These are phyloP conservation scores for Antigone vipio DNA, from an alignment of 2,113 vertebrate genomes.

Conservation along the genomic window DNA sequence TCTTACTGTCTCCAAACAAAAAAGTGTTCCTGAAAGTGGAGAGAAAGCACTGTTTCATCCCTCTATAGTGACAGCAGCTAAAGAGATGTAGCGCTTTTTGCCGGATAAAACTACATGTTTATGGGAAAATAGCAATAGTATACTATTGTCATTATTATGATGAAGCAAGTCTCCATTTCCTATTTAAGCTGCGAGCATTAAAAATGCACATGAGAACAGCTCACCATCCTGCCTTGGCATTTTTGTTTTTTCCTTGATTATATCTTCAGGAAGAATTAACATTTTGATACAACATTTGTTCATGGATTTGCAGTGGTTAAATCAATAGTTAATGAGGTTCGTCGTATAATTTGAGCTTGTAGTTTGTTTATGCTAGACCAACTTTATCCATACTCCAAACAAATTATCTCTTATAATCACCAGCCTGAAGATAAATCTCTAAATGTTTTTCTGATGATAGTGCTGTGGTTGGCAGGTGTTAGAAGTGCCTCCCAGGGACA, in stretches of 20 bases:
- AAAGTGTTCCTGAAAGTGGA: not conserved
- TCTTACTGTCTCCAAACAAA: not conserved
- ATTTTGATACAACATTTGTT: conserved; percentile 57
- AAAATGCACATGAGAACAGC: not conserved
- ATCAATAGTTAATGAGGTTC: conserved; percentile 95
- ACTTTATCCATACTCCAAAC: conserved; percentile 97
- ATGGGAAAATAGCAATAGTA: not conserved
- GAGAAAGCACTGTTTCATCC: not conserved
- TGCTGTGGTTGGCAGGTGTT: conserved; percentile 98
- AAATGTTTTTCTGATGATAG: conserved; percentile 99
- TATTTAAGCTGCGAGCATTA: not conserved
- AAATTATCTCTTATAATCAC: conserved; percentile 99
- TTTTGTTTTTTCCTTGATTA: not conserved
- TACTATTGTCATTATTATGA: not conserved
- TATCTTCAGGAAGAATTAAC: conserved; percentile 38
- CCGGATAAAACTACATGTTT: not conserved
- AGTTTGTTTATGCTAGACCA: conserved; percentile 99
- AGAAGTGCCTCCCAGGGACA: conserved; percentile 98
- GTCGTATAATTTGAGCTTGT: conserved; percentile 89
- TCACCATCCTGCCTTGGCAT: not conserved
- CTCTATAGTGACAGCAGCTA: not conserved
- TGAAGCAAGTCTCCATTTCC: not conserved
- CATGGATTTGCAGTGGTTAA: conserved; percentile 77
- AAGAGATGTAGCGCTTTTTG: not conserved
- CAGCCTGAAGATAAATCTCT: conserved; percentile 97